A percentile compares a stretch with the other conserved stretches of the same genome.
These are phyloP conservation scores for Motacilla alba DNA, from an alignment of 2,113 vertebrate species.

Conservation along the genomic window DNA sequence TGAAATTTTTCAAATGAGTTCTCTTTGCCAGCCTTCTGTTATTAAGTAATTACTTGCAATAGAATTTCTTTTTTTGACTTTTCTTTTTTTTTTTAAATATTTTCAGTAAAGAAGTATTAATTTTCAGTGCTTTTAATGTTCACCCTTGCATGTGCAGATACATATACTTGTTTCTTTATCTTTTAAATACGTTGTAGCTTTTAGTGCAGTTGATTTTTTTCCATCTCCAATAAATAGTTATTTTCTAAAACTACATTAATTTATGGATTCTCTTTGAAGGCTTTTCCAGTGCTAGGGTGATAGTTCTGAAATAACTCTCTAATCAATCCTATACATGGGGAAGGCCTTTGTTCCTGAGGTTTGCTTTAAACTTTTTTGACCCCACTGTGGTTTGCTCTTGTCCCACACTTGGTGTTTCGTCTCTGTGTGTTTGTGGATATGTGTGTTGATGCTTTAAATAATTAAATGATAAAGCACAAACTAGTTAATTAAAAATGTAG, in stretches of 20 bases:
- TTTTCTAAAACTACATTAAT: background rate
- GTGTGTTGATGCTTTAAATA: background rate
- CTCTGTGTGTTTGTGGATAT: background rate
- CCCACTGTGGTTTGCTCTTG: fast-evolving
- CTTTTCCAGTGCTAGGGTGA: background rate
- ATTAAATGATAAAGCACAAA: background rate
- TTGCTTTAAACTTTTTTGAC: background rate
- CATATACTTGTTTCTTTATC: background rate
- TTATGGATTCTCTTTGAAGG: background rate
- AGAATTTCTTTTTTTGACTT: background rate
- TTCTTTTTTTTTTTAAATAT: background rate
- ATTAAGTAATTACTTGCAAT: background rate
- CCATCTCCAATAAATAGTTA: background rate
- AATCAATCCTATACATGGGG: background rate
- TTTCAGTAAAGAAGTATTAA: background rate
- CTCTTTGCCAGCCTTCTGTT: background rate
- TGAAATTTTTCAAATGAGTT: background rate
- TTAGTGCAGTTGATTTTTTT: background rate
- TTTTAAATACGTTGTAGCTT: background rate
- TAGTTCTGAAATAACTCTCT: background rate
- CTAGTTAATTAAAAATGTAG: background rate
- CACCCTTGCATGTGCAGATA: background rate
- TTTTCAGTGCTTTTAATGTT: background rate
- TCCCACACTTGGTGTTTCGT: background rate
- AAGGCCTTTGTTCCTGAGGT: background rate